Evolutionary conservation across 1,140 invertebrate genomes (phyloP).

Genomic region (Sminthurinus signatus): DNA sequence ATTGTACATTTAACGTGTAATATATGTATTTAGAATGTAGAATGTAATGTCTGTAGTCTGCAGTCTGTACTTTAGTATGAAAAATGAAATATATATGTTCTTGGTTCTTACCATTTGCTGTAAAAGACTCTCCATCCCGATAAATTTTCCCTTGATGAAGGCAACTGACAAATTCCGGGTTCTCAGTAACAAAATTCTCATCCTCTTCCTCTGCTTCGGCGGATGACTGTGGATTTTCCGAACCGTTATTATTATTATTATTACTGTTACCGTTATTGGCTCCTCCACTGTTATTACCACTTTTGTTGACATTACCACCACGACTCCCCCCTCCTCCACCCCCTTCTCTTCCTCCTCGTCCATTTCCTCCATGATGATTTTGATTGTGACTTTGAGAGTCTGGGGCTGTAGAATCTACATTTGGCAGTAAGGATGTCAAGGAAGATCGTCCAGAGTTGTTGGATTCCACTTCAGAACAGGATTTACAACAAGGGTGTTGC

Average conservation of each 20-base stretch:
- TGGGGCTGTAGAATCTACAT: background rate
- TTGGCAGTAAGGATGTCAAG: background rate
- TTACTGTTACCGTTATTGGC: too few species aligned
- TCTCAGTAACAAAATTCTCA: slow-evolving; percentile 24
- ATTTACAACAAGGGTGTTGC: slow-evolving; percentile 35
- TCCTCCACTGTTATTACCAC: too few species aligned
- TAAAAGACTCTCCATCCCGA: slow-evolving; percentile 41
- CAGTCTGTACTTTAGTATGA: too few species aligned
- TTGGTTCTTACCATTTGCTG: too few species aligned
- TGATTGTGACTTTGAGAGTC: too few species aligned
- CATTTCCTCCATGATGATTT: too few species aligned
- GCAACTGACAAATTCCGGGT: slow-evolving; percentile 32
- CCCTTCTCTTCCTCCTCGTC: too few species aligned
- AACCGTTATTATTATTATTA: too few species aligned
- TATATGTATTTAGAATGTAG: too few species aligned
- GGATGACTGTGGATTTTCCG: background rate
- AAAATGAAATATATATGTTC: too few species aligned
- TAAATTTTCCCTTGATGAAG: slow-evolving; percentile 37
- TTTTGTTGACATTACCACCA: background rate
- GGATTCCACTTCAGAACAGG: slow-evolving; percentile 11
- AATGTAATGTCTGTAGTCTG: too few species aligned
- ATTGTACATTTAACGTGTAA: too few species aligned
- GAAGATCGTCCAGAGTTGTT: background rate
- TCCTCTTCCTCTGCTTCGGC: slow-evolving; percentile 34
- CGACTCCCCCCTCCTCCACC: background rate